Percentiles rank a stretch among this genome's conserved stretches.
These are phyloP conservation scores for Orycteropus afer DNA, from an alignment of 2,113 vertebrate genomes.

Conservation along the genomic window DNA sequence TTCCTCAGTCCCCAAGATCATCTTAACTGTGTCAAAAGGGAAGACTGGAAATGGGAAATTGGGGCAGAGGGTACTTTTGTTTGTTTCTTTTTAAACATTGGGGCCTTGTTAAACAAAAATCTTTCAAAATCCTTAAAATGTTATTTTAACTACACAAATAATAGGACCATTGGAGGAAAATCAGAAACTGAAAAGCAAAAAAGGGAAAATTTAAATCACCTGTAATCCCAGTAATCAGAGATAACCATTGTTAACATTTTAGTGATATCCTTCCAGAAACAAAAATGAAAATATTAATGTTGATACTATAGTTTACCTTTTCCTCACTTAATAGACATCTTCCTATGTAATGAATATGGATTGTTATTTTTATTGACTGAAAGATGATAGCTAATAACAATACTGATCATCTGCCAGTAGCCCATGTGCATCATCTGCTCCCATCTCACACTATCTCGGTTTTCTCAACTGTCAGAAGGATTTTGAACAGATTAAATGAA, in stretches of 20 bases:
- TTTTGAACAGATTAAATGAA: not conserved
- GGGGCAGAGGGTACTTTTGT: not conserved
- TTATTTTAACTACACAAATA: conserved; percentile 19
- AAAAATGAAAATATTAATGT: not conserved
- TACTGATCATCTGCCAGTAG: not conserved
- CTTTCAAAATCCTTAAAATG: not conserved
- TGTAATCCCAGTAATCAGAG: too few species aligned
- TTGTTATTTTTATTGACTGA: not conserved
- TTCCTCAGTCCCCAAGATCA: not conserved
- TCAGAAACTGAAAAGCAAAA: not conserved
- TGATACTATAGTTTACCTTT: not conserved
- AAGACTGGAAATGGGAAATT: not conserved
- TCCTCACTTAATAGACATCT: not conserved
- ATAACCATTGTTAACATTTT: not conserved
- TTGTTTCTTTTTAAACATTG: not conserved
- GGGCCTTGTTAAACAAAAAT: not conserved
- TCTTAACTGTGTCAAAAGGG: not conserved
- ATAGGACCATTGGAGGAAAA: not conserved
- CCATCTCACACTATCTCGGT: not conserved
- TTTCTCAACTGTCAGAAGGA: not conserved
- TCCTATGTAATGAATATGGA: not conserved
- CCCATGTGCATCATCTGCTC: not conserved
- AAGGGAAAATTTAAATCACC: too few species aligned
- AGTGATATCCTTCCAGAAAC: not conserved
- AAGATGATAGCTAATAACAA: not conserved